phyloP scores from a whole-genome alignment of 2,797 vertebrate species.

The Fundulus diaphanus region DNA sequence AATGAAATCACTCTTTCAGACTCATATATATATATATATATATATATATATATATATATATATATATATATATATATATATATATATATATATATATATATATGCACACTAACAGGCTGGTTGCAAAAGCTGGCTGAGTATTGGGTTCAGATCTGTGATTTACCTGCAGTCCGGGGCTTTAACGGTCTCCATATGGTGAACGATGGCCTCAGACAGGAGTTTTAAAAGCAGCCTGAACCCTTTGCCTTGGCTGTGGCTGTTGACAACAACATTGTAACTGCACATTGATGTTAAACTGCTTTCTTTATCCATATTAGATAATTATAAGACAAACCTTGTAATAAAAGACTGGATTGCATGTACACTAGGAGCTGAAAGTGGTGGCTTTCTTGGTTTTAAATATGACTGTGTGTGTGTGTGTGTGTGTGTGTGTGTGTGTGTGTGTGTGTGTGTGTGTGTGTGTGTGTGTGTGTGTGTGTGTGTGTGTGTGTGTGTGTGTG shows the following conservation, averaged over 20 bases:
- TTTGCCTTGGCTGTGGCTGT: conserved; percentile 40
- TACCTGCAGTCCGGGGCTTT: conserved; percentile 85
- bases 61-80: too few relatives aligned
- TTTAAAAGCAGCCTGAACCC: conserved; percentile 70
- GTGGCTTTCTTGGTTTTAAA: conserved; percentile 3
- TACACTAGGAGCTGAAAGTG: conserved; percentile 10
- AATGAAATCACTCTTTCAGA: neutral
- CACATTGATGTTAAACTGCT: conserved; percentile 5
- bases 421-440: too few relatives aligned
- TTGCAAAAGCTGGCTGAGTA: conserved; percentile 78
- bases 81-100: too few relatives aligned
- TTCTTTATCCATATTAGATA: neutral
- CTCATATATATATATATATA: neutral
- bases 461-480: too few relatives aligned
- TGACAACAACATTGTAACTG: conserved; percentile 27
- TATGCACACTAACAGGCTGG: conserved; percentile 23
- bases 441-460: too few relatives aligned
- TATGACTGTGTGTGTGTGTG: too few relatives aligned
- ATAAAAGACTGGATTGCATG: neutral
- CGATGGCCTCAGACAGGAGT: conserved; percentile 86
- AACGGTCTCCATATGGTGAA: conserved; percentile 92
- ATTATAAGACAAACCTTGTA: conserved; percentile 10
- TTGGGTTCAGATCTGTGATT: conserved; percentile 80
- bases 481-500: conserved; percentile 14
- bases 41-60: too few relatives aligned